Percentiles rank a stretch among this genome's conserved stretches.
Evolutionary conservation across 2,888 invertebrate species (phyloP).

Genomic region (Tanytarsus gracilentus): DNA sequence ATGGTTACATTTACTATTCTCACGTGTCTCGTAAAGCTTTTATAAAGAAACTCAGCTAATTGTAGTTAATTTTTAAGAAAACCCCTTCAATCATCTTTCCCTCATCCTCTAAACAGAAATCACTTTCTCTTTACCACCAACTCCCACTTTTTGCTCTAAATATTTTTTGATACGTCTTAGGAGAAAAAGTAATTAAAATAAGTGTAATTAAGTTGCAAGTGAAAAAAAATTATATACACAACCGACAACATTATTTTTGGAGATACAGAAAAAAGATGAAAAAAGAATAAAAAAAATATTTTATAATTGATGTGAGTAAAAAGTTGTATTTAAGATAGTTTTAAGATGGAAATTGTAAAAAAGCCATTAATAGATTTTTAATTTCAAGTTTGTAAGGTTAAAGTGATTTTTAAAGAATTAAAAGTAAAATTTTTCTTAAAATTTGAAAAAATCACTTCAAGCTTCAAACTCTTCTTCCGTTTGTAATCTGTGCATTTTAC

Average conservation of each 20-base stretch:
- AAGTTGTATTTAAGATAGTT: no score
- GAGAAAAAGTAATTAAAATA: neutral
- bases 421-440: no score
- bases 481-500: no score
- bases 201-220: neutral
- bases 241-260: neutral
- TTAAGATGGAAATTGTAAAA: neutral
- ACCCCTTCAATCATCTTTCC: neutral
- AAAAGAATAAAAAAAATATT: neutral
- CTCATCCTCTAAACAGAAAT: neutral
- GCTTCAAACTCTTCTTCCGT: no score
- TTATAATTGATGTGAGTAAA: neutral
- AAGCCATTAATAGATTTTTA: neutral
- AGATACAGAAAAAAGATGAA: no score
- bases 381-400: neutral
- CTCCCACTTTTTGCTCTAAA: constrained; percentile 7
- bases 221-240: neutral
- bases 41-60: neutral
- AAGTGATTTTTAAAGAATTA: neutral
- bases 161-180: constrained; percentile 26
- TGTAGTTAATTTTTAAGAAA: neutral
- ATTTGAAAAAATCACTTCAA: no score
- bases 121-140: neutral
- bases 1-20: neutral
- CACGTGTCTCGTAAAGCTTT: neutral